Evolutionary conservation across 2,797 vertebrate species (phyloP), one percentile per base, ranked within the genome.

Genomic region (Danio tinwini): DNA sequence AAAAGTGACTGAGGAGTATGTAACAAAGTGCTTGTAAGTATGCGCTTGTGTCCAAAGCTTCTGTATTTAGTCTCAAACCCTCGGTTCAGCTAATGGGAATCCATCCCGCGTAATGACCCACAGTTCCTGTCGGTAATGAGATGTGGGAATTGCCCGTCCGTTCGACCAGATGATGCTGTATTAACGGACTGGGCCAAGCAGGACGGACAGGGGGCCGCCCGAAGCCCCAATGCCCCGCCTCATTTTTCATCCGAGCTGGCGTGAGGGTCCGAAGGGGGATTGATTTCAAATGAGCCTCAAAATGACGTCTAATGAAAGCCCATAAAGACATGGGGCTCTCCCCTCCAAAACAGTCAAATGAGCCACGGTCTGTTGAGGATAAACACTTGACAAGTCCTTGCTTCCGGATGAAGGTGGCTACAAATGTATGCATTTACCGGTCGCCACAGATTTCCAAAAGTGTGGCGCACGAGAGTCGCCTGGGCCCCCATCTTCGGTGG

Each of bases 91-190:
- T 96, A 95, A 95, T 95, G 94, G 92, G 94, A 95, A 94, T 95
- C 92, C 93, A 93, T 94, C 94, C 94, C 92, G 93, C 92, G 94
- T 95, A 95, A 96, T 95, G 94, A 95, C 93, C 95, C 94, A 92
- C 92, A 95, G 95, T 95, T 95, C 93, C 93, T 95, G 92, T 94
- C 93, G 93, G 93, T 96, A 95, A 96, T 96, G 95, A 96, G 95
- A 96, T 95, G 93, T 95, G 95, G 95, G 95, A 96, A 95, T 95
- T 96, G 93, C 92, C 93, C 89, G 94, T 94, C 93, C 93, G 94
- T 94, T 94, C 92, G 93, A 95, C 94, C 94, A 96, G 95, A 95
- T 96, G 94, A 96, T 95, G 93, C 92, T 94, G 92, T 94, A 95
- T 95, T 95, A 96, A 95, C 94, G 93, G 95, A 94, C 93, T 93